These are phyloP conservation scores for Agrochola lota DNA, from an alignment of 2,888 invertebrate genomes.

Conservation along the genomic window DNA sequence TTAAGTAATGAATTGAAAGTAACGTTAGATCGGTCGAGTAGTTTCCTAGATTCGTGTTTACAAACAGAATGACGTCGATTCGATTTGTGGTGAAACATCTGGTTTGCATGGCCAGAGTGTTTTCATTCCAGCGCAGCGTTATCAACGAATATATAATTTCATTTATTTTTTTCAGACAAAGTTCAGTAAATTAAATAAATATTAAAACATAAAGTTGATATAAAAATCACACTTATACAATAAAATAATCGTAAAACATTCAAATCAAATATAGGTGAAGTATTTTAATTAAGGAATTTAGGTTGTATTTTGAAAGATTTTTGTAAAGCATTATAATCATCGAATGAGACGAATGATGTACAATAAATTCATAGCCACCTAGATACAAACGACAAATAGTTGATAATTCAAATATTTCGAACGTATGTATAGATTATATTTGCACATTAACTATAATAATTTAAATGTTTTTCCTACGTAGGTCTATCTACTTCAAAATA, in stretches of 20 bases:
- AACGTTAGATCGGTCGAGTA: constrained; percentile 7
- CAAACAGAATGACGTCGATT: constrained; percentile 33
- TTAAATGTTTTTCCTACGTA: neutral
- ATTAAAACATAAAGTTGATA: too few species aligned
- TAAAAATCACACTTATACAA: too few species aligned
- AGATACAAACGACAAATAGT: neutral
- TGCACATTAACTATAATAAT: neutral
- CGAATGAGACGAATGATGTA: neutral
- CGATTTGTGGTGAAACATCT: constrained; percentile 14
- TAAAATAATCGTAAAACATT: too few species aligned
- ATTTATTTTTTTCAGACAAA: too few species aligned
- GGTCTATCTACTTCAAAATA: neutral
- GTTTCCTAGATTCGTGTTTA: constrained; percentile 43
- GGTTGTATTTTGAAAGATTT: neutral
- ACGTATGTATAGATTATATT: neutral
- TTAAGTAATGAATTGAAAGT: neutral
- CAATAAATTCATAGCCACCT: neutral
- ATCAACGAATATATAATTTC: neutral
- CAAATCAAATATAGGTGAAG: neutral
- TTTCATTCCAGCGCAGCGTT: neutral
- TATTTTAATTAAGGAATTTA: neutral
- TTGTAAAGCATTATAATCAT: neutral
- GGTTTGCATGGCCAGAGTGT: neutral
- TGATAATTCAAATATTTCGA: neutral
- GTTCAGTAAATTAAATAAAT: too few species aligned